phyloP scores from a whole-genome alignment of 2,797 vertebrate genomes.

The Labroides dimidiatus region DNA sequence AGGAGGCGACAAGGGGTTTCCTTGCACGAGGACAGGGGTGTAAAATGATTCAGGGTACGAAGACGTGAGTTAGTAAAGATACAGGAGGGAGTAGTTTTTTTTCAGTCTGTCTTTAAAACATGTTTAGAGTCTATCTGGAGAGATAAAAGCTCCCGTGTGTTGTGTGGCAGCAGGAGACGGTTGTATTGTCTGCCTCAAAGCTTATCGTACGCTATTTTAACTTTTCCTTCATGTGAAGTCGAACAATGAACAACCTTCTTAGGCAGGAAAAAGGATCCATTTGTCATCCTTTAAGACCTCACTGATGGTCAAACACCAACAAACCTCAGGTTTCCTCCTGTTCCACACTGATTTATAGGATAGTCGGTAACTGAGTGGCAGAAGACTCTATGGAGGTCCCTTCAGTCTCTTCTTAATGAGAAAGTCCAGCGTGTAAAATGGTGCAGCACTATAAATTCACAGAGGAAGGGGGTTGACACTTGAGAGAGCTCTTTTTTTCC shows the following conservation, averaged over 20 bases:
- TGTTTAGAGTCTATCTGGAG: slow-evolving; percentile 35
- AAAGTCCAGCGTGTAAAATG: slow-evolving; percentile 47
- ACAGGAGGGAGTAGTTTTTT: slow-evolving; percentile 45
- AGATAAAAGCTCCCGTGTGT: slow-evolving; percentile 36
- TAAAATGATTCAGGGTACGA: slow-evolving; percentile 17
- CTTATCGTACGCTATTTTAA: slow-evolving; percentile 71
- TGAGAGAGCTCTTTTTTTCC: slow-evolving; percentile 73
- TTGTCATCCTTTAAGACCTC: slow-evolving; percentile 21
- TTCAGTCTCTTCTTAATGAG: slow-evolving; percentile 35
- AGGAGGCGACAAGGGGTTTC: slow-evolving; percentile 39
- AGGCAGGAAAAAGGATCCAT: slow-evolving; percentile 57
- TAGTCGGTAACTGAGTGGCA: slow-evolving; percentile 4
- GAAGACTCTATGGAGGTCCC: neutral
- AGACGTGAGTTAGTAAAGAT: neutral
- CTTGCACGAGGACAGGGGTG: slow-evolving; percentile 28
- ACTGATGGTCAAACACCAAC: slow-evolving; percentile 8
- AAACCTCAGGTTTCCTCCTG: neutral
- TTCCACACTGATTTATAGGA: neutral
- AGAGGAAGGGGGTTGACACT: slow-evolving; percentile 27
- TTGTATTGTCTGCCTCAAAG: slow-evolving; percentile 36
- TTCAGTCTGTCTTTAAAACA: slow-evolving; percentile 36
- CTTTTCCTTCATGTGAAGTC: slow-evolving; percentile 56
- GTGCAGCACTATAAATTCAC: slow-evolving; percentile 72
- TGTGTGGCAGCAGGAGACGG: slow-evolving; percentile 28
- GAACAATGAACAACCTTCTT: slow-evolving; percentile 65